Evolutionary conservation across 2,888 invertebrate genomes (phyloP).

Genomic region (Caenorhabditis auriculariae): DNA sequence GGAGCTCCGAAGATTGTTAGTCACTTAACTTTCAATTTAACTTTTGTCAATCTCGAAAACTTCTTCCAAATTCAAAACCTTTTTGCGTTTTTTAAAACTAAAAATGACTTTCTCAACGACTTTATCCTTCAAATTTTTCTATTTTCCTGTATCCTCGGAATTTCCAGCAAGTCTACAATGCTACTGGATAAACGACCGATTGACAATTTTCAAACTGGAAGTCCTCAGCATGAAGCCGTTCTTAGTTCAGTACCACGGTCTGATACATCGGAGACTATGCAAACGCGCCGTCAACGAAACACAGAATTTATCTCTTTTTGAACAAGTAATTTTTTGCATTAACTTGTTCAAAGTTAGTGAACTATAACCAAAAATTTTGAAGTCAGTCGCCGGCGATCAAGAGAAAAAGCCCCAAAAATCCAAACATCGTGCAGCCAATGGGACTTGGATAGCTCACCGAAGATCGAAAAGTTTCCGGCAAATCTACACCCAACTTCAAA

Average conservation of each 20-base stretch:
- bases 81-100: too few relatives aligned
- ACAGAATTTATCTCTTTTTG: conserved; percentile 8
- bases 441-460: conserved; percentile 17
- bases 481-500: conserved; percentile 11
- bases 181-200: conserved; percentile 4
- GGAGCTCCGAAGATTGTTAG: too few relatives aligned
- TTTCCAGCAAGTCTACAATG: conserved; percentile 12
- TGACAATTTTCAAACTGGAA: conserved; percentile 12
- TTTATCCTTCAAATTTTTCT: conserved; percentile 1
- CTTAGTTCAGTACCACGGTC: conserved; percentile 15
- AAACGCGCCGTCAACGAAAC: conserved; percentile 6
- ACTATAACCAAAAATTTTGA: neutral
- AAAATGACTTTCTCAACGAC: too few relatives aligned
- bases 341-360: too few relatives aligned
- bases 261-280: conserved; percentile 5
- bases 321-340: conserved; percentile 4
- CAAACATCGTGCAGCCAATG: conserved; percentile 17
- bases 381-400: conserved; percentile 6
- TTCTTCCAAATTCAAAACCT: too few relatives aligned
- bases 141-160: neutral
- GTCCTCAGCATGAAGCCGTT: conserved; percentile 12
- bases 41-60: too few relatives aligned
- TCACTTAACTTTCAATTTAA: too few relatives aligned
- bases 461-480: conserved; percentile 1
- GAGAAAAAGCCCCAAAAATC: conserved; percentile 5